Conservation (phyloP, 35 echinoderm and acorn worm species). For the Ptychodera flava region DNA sequence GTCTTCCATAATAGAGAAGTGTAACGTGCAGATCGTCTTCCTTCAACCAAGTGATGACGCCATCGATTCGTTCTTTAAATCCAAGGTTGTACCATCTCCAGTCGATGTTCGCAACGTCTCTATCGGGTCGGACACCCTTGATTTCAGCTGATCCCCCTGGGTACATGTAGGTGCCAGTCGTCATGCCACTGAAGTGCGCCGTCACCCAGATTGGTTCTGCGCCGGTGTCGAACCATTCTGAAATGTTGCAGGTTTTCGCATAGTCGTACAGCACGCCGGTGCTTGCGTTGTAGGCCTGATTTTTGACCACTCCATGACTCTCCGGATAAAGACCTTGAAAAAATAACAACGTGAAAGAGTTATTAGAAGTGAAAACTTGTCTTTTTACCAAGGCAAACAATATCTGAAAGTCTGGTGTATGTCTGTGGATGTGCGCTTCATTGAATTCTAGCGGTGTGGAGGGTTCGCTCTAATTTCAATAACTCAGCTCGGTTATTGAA, state of each 20-base stretch:
- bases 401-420: no score
- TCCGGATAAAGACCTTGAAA: neutral
- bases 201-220: neutral
- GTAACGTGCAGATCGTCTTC: slow-evolving; percentile 68
- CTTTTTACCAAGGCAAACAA: no score
- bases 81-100: slow-evolving; percentile 2
- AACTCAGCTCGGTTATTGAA: no score
- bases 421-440: no score
- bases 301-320: neutral
- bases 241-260: neutral
- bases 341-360: no score
- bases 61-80: slow-evolving; percentile 35
- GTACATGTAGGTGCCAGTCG: neutral
- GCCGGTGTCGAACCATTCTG: neutral
- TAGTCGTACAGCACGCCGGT: neutral
- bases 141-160: neutral
- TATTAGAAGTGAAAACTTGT: no score
- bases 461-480: no score
- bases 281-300: neutral
- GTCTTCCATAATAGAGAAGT: slow-evolving; percentile 56
- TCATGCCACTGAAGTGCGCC: neutral
- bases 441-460: no score
- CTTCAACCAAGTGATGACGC: slow-evolving; percentile 55
- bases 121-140: neutral
- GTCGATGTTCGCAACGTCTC: neutral